Base-by-base conservation (phyloP, 2,888 invertebrate genomes). In the Melanchra persicariae region DNA sequence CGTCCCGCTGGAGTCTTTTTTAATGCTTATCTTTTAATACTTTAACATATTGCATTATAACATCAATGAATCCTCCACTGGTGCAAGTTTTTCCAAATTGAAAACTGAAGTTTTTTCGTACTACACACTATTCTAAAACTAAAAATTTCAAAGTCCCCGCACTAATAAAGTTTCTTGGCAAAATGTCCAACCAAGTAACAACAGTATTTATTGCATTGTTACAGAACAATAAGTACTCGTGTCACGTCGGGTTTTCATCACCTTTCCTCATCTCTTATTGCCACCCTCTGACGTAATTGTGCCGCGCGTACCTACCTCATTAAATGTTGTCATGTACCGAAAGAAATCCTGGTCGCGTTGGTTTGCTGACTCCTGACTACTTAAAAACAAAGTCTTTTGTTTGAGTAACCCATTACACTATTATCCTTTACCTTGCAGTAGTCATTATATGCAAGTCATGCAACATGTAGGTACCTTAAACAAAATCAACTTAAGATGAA, bases 161-260 rank as follows among this genome's bases (percentile, higher is more conserved):
- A 47, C 8, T 26, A 66, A 17, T 19, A 10, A 15, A n/a, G 15
- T 40, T 24, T 26, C 17, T 26, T 15, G 1, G 1, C n/a, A 26
- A 30, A n/a, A 26, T 22, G 4, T 45, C n/a, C 5, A 12, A 26
- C 6, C 6, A 24, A 51, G 26, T 26, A 37, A 34, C 6, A 49
- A 43, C 17, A 24, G 15, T 17, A 52, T 52, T 52, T 9, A 54
- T 30, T 30, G 9, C 19, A 0, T 3, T 19, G 8, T 2, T 54
- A 19, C 19, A 54, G n/a, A 55, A 37, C 24, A 47, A 52, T 77
- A 55, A 12, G 34, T n/a, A 59, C 2, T 12, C 51, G 0, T 1
- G 40, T 57, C 74, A 73, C 68, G 79, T 63, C 40, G n/a, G n/a
- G n/a, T 22, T 40, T 5, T 63, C 59, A 73, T 69, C 54, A 51